Base-by-base conservation (phyloP, 1,140 invertebrate species). In the Drosophila trapezifrons region DNA sequence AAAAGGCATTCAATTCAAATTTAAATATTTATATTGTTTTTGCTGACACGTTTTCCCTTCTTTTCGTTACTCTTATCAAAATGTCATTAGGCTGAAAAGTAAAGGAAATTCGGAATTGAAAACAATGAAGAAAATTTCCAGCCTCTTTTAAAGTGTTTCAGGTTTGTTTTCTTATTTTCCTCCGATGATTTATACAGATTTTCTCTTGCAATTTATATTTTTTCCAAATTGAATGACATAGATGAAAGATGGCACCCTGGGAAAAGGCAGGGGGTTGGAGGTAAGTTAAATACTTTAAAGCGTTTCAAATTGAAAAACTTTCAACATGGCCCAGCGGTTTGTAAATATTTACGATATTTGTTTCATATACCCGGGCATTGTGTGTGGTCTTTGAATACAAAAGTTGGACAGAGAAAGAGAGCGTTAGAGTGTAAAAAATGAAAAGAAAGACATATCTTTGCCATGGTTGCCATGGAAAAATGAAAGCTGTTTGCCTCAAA, bases 281-380 rank as follows among this genome's bases (percentile, higher is more conserved):
- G 35, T 45, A 57, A 79, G 79, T 60, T 83, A 71, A 87, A 89
- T 84, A 84, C 85, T 89, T 90, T 90, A 90, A 90, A 86, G 78
- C 86, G 70, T 60, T 72, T 73, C 62, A 90, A 90, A 90, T 90
- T 90, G 86, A 90, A 90, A 90, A 90, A 90, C 86, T 90, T 90
- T 90, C 79, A 84, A 51, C 76, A 54, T 71, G 76, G 60, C 84
- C 54, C 35, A 42, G 57, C 64, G 37, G 65, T 18, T 27, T 55
- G 67, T 52, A 79, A 64, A 63, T 69, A 64, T 59, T 25, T 56
- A 38, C 32, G 32, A 52, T 78, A 71, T 71, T 71, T 47, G 52
- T 71, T 20, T 40, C 45, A 25, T 72, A 52, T 80, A 83, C 63
- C 67, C 43, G 51, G 40, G 70, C 62, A 62, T 67, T 79, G 73